Evolutionary conservation across 2,797 vertebrate genomes (phyloP).

Genomic region (Emys orbicularis): DNA sequence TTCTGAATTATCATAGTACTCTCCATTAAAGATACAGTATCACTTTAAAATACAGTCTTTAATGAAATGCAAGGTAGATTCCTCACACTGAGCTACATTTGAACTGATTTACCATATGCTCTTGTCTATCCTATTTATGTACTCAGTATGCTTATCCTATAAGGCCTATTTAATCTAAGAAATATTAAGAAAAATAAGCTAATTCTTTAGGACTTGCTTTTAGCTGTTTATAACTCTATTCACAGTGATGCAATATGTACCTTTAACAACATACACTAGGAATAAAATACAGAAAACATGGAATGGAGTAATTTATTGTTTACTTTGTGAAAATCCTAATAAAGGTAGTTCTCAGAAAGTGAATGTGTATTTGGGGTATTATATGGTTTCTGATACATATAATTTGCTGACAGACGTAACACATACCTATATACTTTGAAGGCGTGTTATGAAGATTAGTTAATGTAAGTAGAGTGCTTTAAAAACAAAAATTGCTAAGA

Average conservation of each 20-base stretch:
- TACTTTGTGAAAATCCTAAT: neutral
- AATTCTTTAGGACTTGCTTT: neutral
- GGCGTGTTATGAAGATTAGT: neutral
- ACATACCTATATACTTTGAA: neutral
- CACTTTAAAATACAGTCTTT: neutral
- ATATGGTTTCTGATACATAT: neutral
- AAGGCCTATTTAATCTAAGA: conserved; percentile 2
- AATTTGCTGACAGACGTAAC: neutral
- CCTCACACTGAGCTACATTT: neutral
- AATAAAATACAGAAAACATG: neutral
- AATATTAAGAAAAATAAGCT: conserved; percentile 3
- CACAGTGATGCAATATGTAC: neutral
- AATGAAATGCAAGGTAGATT: conserved; percentile 19
- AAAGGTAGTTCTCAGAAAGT: neutral
- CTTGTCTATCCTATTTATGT: neutral
- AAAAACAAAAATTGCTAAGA: neutral
- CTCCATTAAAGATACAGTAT: neutral
- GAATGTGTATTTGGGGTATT: neutral
- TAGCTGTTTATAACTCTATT: neutral
- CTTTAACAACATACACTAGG: neutral
- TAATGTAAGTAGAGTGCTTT: neutral
- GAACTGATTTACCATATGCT: neutral
- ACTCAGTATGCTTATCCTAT: neutral
- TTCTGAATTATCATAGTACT: neutral
- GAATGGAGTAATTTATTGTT: neutral